Conservation (phyloP, 1,140 invertebrate species). For the Stegodyphus mimosarum region DNA sequence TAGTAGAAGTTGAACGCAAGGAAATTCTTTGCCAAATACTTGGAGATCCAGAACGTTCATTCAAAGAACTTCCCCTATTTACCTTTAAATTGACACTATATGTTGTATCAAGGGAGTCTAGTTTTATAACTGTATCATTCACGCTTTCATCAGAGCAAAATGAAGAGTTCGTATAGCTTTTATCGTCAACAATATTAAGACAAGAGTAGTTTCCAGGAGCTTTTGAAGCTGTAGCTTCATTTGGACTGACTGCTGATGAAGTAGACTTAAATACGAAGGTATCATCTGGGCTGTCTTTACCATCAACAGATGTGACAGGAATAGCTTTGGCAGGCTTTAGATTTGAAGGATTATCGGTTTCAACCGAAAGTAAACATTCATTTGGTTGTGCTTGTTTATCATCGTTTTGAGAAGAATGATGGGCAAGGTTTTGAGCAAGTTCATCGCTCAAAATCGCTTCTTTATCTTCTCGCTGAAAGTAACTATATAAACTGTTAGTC, state of each 20-base stretch:
- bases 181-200: not conserved
- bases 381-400: not conserved
- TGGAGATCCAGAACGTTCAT: not conserved
- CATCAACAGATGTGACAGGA: not conserved
- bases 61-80: not conserved
- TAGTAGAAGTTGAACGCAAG: conserved; percentile 27
- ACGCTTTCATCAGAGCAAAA: not conserved
- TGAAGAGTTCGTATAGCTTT: not conserved
- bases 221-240: not conserved
- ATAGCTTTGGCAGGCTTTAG: too few relatives aligned
- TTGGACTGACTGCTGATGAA: not conserved
- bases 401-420: not conserved
- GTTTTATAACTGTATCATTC: not conserved
- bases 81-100: not conserved
- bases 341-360: not conserved
- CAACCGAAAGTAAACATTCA: not conserved
- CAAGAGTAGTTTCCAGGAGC: not conserved
- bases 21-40: conserved; percentile 15
- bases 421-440: conserved; percentile 14
- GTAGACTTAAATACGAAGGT: not conserved
- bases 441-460: conserved; percentile 52
- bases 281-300: not conserved
- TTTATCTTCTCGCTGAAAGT: conserved; percentile 76
- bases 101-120: not conserved
- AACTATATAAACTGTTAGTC: conserved; percentile 90